These are phyloP conservation scores for Epistrophe eligans DNA, from an alignment of 2,888 invertebrate species.

Conservation along the genomic window DNA sequence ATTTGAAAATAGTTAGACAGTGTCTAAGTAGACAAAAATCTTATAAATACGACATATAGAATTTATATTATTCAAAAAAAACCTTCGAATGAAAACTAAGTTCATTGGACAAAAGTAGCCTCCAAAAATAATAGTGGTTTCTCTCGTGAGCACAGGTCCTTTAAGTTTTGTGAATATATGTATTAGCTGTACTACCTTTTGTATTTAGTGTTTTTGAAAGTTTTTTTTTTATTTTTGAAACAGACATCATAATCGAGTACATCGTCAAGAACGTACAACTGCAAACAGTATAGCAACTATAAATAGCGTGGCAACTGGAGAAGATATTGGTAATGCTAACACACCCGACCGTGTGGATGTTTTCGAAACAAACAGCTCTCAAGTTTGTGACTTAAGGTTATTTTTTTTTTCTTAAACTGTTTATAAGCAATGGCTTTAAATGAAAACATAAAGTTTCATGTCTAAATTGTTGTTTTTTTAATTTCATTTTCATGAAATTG, in stretches of 20 bases:
- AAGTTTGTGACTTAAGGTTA: conserved; percentile 79
- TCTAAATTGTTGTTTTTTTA: too few species aligned
- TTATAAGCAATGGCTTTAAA: neutral
- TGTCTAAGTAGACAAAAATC: too few species aligned
- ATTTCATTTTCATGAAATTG: too few species aligned
- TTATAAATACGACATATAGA: too few species aligned
- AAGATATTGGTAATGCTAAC: conserved; percentile 75
- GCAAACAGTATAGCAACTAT: conserved; percentile 85
- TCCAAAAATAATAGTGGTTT: neutral
- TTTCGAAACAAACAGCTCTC: conserved; percentile 77
- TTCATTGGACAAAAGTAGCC: too few species aligned
- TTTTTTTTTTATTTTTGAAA: neutral
- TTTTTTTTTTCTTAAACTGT: neutral
- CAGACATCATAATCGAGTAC: conserved; percentile 90
- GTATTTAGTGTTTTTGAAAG: neutral
- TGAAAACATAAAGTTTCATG: too few species aligned
- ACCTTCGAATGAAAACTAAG: too few species aligned
- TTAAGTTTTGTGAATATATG: neutral
- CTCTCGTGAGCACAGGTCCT: neutral
- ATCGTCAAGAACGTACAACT: conserved; percentile 87
- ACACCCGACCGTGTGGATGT: conserved; percentile 77
- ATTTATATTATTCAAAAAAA: too few species aligned
- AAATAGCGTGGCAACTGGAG: conserved; percentile 84
- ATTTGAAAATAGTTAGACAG: too few species aligned
- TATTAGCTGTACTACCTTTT: too few species aligned